A percentile compares a stretch with the other conserved stretches of the same genome.
Conservation (phyloP, 2,888 invertebrate genomes). For the Stenodema calcarata region DNA sequence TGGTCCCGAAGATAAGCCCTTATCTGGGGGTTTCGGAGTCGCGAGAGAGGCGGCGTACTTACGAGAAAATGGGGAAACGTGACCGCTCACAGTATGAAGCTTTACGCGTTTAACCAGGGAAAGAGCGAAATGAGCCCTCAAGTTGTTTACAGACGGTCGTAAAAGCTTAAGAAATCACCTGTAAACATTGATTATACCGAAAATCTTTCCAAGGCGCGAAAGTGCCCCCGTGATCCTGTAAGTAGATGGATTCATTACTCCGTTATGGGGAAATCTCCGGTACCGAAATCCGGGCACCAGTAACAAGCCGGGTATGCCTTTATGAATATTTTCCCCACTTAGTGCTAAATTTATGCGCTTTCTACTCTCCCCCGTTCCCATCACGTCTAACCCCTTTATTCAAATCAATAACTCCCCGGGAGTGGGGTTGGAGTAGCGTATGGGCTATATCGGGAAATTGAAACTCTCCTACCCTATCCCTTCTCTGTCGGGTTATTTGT, state of each 20-base stretch:
- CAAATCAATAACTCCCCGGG: neutral
- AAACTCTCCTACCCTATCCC: neutral
- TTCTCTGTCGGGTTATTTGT: neutral
- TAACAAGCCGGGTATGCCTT: neutral
- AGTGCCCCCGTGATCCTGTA: neutral
- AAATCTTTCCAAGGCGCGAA: neutral
- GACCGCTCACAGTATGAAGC: neutral
- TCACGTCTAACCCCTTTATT: neutral
- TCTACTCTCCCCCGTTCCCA: neutral
- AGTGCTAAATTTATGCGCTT: neutral
- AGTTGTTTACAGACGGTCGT: neutral
- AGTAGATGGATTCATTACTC: neutral
- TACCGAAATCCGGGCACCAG: neutral
- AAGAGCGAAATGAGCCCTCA: neutral
- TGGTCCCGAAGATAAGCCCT: neutral
- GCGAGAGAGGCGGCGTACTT: neutral
- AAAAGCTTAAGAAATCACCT: slow-evolving; percentile 2
- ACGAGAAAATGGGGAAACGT: neutral
- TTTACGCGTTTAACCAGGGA: neutral
- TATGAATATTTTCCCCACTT: slow-evolving; percentile 2
- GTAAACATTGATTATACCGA: neutral
- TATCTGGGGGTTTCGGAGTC: neutral
- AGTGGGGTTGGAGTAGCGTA: neutral
- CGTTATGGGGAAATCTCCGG: neutral
- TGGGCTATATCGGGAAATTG: slow-evolving; percentile 2